Evolutionary conservation across 2,797 vertebrate genomes (phyloP).

Genomic region (Phrynocephalus vlangalii): DNA sequence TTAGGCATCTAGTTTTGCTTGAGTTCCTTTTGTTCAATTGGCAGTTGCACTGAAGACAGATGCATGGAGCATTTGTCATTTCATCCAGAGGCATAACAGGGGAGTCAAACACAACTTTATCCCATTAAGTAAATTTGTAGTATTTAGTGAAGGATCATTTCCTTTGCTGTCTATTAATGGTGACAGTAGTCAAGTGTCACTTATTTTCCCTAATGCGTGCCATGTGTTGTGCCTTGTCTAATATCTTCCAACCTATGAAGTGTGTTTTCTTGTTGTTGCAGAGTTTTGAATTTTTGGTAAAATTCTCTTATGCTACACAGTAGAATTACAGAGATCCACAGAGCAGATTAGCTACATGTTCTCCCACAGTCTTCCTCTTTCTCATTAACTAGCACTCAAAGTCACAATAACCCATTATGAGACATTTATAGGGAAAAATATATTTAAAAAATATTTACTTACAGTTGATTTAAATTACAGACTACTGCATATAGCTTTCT

Average conservation of each 20-base stretch:
- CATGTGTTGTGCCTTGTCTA: neutral
- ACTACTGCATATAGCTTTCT: too few species aligned
- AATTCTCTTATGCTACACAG: too few species aligned
- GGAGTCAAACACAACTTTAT: conserved; percentile 13
- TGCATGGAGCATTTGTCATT: conserved; percentile 23
- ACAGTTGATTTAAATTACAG: too few species aligned
- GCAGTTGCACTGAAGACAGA: conserved; percentile 35
- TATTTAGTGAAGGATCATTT: conserved; percentile 31
- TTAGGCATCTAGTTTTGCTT: conserved; percentile 14
- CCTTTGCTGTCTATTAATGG: neutral
- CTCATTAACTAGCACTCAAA: too few species aligned
- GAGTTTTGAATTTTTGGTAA: too few species aligned
- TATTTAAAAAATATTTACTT: too few species aligned
- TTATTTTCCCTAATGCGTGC: conserved; percentile 24
- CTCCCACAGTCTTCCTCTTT: too few species aligned
- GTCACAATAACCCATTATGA: too few species aligned
- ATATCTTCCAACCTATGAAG: neutral
- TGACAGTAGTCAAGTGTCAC: neutral
- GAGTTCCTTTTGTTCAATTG: conserved; percentile 28
- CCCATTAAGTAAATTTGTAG: conserved; percentile 35
- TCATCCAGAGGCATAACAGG: conserved; percentile 1
- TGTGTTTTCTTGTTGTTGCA: too few species aligned
- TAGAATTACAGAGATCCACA: too few species aligned
- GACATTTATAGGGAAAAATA: too few species aligned
- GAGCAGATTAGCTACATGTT: too few species aligned